Evolutionary conservation across 2,113 vertebrate species (phyloP), one percentile per base, ranked within the genome.

Genomic region (Tautogolabrus adspersus): DNA sequence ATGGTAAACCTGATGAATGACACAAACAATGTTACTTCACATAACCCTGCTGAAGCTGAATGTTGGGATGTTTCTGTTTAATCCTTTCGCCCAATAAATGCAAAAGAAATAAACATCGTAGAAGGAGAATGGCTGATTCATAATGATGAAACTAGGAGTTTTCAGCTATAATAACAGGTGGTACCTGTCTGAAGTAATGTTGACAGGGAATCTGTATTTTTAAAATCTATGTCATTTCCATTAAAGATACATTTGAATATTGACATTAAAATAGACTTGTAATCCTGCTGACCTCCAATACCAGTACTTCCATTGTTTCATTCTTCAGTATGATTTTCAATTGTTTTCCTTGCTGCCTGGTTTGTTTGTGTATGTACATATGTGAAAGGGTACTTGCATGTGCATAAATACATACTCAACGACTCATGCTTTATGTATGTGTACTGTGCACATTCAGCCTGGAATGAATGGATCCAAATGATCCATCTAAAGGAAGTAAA

Each of bases 321-420:
- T 22, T 21, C 15, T 46, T 46, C 3, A 46, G 16, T 6, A 19
- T 18, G 3, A 19, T 5, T 49, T 18, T 18, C 6, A 18, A 8
- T 18, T 49, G 16, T 18, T 49, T 16, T 18, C 18, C 18, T 52
- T 21, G 21, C 6, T n/a, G 7, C 13, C 49, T 19, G 65, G 42
- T 75, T n/a, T 34, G 42, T 75, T n/a, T 34, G 61, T 66, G 51
- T 49, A 47, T 47, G 49, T 79, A 63, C 26, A 15, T 49, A 18
- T 19, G 16, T 19, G 21, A 26, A 16, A 56, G 37, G 23, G 26
- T 68, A 40, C 75, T 42, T 64, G 11, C 42, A 42, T 49, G 40
- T 37, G 18, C 2, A 37, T 44, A 37, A 9, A 51, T 26, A n/a
- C 21, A 44, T 55, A n/a, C 21, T 16, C 21, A 63, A 77, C 51